phyloP scores from a whole-genome alignment of 2,113 vertebrate species.

The Antennarius striatus region DNA sequence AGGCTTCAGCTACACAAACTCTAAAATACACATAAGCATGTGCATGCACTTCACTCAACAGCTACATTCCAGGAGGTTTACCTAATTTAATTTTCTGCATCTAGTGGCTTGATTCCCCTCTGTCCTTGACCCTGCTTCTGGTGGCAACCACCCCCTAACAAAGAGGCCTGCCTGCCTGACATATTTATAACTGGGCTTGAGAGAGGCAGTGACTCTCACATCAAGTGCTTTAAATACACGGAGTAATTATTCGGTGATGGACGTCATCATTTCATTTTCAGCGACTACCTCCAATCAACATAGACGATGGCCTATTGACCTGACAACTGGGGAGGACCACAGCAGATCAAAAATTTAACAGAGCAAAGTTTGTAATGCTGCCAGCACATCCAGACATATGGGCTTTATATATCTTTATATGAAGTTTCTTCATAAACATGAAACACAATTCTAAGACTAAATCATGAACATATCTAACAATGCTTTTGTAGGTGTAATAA shows the following conservation, averaged over 20 bases:
- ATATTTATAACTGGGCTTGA: slow-evolving; percentile 58
- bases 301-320: no score
- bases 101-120: slow-evolving; percentile 42
- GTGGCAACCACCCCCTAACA: slow-evolving; percentile 39
- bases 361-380: no score
- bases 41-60: slow-evolving; percentile 54
- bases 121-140: slow-evolving; percentile 68
- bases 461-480: no score
- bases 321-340: no score
- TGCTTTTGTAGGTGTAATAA: slow-evolving; percentile 11
- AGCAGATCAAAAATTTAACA: no score
- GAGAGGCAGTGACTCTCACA: slow-evolving; percentile 35
- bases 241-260: not conserved
- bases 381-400: no score
- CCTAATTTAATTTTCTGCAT: slow-evolving; percentile 71
- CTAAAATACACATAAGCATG: slow-evolving; percentile 4
- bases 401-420: no score
- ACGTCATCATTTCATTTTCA: not conserved
- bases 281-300: not conserved
- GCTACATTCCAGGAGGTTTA: slow-evolving; percentile 68
- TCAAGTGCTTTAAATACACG: slow-evolving; percentile 47
- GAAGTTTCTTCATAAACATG: no score
- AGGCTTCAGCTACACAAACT: slow-evolving; percentile 15
- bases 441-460: no score
- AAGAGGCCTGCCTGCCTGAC: slow-evolving; percentile 42